These are phyloP conservation scores for Noctua janthe DNA, from an alignment of 2,888 invertebrate species.

Conservation along the genomic window DNA sequence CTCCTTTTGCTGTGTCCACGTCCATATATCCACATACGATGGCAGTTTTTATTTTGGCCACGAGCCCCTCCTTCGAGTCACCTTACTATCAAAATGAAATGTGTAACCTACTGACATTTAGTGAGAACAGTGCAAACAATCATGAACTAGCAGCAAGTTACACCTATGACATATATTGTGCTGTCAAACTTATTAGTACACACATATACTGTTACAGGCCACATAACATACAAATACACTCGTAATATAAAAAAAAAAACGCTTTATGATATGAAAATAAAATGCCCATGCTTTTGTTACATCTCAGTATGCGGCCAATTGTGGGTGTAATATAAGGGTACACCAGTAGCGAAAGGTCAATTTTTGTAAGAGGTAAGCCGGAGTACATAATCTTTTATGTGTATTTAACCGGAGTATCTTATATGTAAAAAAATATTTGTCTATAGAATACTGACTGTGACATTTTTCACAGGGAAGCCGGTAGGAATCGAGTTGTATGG, in stretches of 20 bases:
- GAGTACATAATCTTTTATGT: too few relatives aligned
- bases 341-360: neutral
- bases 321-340: neutral
- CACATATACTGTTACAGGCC: conserved; percentile 9
- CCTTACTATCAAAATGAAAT: conserved; percentile 27
- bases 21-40: too few relatives aligned
- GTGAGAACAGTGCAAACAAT: conserved; percentile 38
- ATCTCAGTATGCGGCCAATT: neutral
- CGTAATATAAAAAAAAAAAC: neutral
- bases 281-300: neutral
- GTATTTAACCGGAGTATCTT: too few relatives aligned
- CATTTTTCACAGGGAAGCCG: too few relatives aligned
- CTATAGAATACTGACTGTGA: too few relatives aligned
- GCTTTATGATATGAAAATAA: neutral
- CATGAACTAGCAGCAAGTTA: conserved; percentile 9
- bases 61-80: neutral
- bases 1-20: neutral
- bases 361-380: too few relatives aligned
- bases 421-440: too few relatives aligned
- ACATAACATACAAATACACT: conserved; percentile 18
- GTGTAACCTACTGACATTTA: conserved; percentile 28
- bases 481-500: too few relatives aligned
- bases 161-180: conserved; percentile 37
- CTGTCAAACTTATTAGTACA: conserved; percentile 37
- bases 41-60: neutral